A percentile compares a stretch with the other conserved stretches of the same genome.
phyloP scores from a whole-genome alignment of 2,113 vertebrate genomes.

The Etheostoma spectabile region DNA sequence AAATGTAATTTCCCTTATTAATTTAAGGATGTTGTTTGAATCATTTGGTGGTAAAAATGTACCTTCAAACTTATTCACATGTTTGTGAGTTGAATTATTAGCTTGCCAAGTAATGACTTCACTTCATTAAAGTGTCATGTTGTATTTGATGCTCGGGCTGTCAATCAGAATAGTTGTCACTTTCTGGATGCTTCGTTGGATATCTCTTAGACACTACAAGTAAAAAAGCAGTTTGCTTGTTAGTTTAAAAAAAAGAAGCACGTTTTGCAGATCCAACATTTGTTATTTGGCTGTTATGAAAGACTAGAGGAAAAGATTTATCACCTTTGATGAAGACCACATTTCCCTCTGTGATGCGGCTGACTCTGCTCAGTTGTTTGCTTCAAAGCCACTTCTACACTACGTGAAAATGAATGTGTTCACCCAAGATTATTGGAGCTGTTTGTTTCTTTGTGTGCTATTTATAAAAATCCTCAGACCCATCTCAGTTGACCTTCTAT shows the following conservation, averaged over 20 bases:
- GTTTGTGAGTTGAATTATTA: background rate
- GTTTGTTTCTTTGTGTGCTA: slow-evolving; percentile 39
- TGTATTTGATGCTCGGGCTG: background rate
- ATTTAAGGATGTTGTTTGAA: background rate
- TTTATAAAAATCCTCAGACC: slow-evolving; percentile 39
- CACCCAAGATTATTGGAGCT: slow-evolving; percentile 14
- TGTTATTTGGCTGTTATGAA: background rate
- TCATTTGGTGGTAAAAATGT: background rate
- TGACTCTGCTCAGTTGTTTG: slow-evolving; percentile 15
- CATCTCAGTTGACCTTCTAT: slow-evolving; percentile 36
- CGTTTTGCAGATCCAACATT: slow-evolving; percentile 3
- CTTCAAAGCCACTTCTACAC: slow-evolving; percentile 13
- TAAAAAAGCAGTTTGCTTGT: background rate
- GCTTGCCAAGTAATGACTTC: background rate
- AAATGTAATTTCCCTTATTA: background rate
- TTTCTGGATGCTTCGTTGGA: background rate
- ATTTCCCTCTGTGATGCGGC: background rate
- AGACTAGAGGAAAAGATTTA: slow-evolving; percentile 3
- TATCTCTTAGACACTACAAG: background rate
- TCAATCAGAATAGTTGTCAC: background rate
- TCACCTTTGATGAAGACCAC: slow-evolving; percentile 18
- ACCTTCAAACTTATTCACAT: background rate
- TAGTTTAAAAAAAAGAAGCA: background rate
- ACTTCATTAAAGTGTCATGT: background rate
- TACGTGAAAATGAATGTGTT: slow-evolving; percentile 29